These are phyloP conservation scores for Tetranychus truncatus DNA, from an alignment of 2,888 invertebrate genomes.

Conservation along the genomic window DNA sequence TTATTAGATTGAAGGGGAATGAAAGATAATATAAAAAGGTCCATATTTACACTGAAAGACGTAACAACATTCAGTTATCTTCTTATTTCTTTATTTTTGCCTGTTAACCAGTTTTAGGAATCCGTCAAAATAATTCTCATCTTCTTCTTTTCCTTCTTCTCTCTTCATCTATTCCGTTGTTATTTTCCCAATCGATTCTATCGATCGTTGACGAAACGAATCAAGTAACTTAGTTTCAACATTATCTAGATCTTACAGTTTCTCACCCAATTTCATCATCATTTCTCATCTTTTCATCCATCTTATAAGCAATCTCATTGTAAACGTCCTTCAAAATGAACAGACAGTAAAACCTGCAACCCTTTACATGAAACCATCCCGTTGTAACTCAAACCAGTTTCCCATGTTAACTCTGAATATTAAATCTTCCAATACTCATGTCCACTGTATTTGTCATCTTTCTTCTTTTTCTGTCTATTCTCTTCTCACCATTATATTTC, in stretches of 20 bases:
- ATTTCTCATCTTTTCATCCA: neutral
- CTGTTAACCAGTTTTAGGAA: too few species aligned
- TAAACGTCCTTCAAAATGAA: neutral
- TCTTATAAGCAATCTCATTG: conserved; percentile 1
- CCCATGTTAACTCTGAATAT: neutral
- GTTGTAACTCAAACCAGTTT: neutral
- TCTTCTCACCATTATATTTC: neutral
- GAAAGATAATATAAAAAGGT: too few species aligned
- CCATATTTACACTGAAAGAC: too few species aligned
- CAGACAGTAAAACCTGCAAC: too few species aligned
- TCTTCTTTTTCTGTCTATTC: neutral
- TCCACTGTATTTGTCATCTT: neutral
- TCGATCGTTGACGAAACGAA: neutral
- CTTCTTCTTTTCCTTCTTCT: neutral
- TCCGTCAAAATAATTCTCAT: neutral
- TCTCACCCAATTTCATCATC: neutral
- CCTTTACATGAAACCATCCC: neutral
- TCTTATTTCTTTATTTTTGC: too few species aligned
- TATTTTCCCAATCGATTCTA: neutral
- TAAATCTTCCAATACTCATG: neutral
- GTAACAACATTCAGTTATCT: too few species aligned
- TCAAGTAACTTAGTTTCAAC: neutral
- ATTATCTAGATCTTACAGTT: neutral
- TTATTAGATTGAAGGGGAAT: too few species aligned
- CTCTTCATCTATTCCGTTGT: neutral